These are phyloP conservation scores for Gymnoscopelus braueri DNA, from an alignment of 2,797 vertebrate genomes.

Conservation along the genomic window DNA sequence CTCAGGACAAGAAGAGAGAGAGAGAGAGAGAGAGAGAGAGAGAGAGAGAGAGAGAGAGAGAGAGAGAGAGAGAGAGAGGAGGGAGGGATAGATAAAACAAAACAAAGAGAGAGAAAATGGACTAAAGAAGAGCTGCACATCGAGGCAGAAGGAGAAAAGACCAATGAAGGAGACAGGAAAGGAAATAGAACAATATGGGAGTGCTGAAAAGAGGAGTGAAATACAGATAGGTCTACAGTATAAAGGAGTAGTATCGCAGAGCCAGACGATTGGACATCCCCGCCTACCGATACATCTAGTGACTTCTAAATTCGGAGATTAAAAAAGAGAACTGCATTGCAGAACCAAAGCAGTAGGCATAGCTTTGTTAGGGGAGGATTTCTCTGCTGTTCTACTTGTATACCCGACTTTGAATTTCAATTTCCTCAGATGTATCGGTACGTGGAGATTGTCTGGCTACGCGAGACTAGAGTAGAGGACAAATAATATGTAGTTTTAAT, in stretches of 20 bases:
- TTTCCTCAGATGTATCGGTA: no score
- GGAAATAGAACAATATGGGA: background rate
- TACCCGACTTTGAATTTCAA: no score
- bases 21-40: constrained; percentile 29
- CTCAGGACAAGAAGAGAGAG: constrained; percentile 46
- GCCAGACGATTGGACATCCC: no score
- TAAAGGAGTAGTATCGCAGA: background rate
- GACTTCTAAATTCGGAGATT: no score
- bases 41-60: constrained; percentile 19
- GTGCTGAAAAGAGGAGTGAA: background rate
- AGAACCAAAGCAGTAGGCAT: background rate
- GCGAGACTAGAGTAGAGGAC: no score
- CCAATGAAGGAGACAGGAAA: background rate
- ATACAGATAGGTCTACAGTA: background rate
- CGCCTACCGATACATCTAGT: no score
- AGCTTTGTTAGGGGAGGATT: no score
- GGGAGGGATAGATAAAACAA: constrained; percentile 9
- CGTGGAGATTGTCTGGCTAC: no score
- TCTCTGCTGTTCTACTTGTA: no score
- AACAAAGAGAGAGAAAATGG: constrained; percentile 18
- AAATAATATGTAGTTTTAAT: background rate
- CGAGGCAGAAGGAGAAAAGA: background rate
- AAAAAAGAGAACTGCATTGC: no score
- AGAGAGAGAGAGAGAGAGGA: constrained; percentile 46
- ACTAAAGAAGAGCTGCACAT: background rate